Base-by-base conservation (phyloP, 2,888 invertebrate genomes). In the Andricus curvator region DNA sequence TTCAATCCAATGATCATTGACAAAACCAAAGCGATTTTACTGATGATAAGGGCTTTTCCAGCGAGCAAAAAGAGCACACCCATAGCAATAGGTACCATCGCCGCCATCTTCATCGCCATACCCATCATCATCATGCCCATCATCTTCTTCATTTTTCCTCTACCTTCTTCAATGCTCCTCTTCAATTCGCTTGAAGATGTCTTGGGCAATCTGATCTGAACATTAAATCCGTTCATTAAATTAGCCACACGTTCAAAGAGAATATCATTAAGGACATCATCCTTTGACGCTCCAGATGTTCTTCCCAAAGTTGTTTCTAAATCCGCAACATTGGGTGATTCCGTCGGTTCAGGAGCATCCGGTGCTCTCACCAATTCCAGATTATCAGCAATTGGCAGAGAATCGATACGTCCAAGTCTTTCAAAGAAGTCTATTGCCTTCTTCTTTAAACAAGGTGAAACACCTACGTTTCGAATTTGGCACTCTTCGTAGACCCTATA, bases 81-180 rank as follows among this genome's bases (percentile, higher is more conserved):
- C 88, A 97, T 96, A 11, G 96, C 97, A 4, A 97, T 90, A 0
- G 97, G 97, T 41, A 97, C 94, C 94, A 97, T 93, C 4, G 96
- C 96, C 29, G 96, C 96, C 95, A 97, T 95, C 93, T 97, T 97
- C 95, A 97, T 97, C 6, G 96, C 96, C 85, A 96, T 95, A 9
- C 97, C 97, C 96, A 97, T 97, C 96, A 97, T 96, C 96, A 97
- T 96, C 95, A 96, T 97, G 56, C 96, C 95, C 97, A 97, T 97
- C 96, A 97, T 97, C 89, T 97, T 97, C 94, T 97, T 97, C 96
- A 97, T 97, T 93, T 97, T 96, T 4, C 96, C 96, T 84, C 97
- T 95, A 87, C 96, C 97, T 95, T 97, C 97, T 92, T 96, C 97
- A 68, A 96, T 93, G 64, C 96, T 95, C 25, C 95, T 94, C 85